Percentiles rank a stretch among this genome's conserved stretches.
Evolutionary conservation across 2,797 vertebrate genomes (phyloP).

Genomic region (Lepus oiostolus): DNA sequence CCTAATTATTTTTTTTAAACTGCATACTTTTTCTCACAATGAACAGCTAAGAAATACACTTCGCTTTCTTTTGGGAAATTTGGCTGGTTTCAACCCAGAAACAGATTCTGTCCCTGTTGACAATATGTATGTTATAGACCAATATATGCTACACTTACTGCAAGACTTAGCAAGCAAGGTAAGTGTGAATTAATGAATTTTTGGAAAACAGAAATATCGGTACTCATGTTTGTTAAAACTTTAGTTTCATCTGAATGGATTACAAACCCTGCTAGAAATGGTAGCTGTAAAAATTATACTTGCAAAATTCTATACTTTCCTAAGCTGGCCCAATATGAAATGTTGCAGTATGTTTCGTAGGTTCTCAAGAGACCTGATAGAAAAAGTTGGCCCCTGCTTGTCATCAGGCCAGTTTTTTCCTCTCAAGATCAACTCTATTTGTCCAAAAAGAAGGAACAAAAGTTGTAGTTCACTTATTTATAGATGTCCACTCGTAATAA

Average conservation of each 20-base stretch:
- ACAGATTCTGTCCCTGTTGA: conserved; percentile 91
- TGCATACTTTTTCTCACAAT: not conserved
- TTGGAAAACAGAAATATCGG: too few species aligned
- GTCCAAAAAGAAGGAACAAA: not conserved
- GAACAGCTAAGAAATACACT: conserved; percentile 95
- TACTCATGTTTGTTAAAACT: not conserved
- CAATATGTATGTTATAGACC: conserved; percentile 96
- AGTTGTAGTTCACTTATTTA: not conserved
- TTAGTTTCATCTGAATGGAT: not conserved
- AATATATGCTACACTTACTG: conserved; percentile 96
- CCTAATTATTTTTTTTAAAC: not conserved
- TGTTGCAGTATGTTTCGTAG: not conserved
- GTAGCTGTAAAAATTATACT: not conserved
- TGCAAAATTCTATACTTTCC: too few species aligned
- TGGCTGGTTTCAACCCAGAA: conserved; percentile 93
- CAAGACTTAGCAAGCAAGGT: conserved; percentile 95
- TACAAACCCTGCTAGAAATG: not conserved
- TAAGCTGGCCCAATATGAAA: not conserved
- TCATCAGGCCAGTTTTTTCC: not conserved
- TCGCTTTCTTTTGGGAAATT: conserved; percentile 95
- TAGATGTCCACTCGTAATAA: not conserved
- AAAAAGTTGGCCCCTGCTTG: not conserved
- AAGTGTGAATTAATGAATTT: not conserved
- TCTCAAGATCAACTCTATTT: not conserved
- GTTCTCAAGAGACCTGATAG: not conserved